phyloP scores from a whole-genome alignment of 2,888 invertebrate genomes.

The Netelia virgata region DNA sequence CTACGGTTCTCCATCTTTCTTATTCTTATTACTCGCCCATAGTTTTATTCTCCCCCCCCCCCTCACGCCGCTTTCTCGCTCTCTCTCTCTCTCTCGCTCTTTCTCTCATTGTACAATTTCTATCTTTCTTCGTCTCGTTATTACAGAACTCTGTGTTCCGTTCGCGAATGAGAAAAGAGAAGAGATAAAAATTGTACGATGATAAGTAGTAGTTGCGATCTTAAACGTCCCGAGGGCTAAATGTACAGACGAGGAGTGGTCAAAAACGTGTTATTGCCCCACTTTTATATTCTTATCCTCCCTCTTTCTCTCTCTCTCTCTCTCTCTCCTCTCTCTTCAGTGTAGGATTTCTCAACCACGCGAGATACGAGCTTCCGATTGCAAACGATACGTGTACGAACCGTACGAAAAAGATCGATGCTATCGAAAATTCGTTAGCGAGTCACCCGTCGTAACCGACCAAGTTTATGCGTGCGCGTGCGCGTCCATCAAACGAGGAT shows the following conservation, averaged over 20 bases:
- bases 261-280: conserved; percentile 29
- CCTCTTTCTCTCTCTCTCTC: conserved; percentile 12
- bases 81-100: conserved; percentile 5
- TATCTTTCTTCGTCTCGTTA: conserved; percentile 50
- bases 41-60: conserved; percentile 5
- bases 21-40: conserved; percentile 16
- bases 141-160: conserved; percentile 3
- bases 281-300: conserved; percentile 32
- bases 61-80: background rate
- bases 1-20: conserved; percentile 48
- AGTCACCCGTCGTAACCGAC: conserved; percentile 24
- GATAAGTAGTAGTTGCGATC: conserved; percentile 45
- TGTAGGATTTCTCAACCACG: conserved; percentile 31
- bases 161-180: background rate
- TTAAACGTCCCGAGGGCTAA: conserved; percentile 27
- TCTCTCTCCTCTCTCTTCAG: conserved; percentile 1
- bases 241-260: conserved; percentile 24
- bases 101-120: background rate
- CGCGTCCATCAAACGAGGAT: background rate
- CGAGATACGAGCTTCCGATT: conserved; percentile 56
- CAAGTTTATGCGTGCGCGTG: conserved; percentile 1
- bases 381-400: conserved; percentile 27
- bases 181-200: conserved; percentile 16
- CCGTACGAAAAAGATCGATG: conserved; percentile 32
- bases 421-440: conserved; percentile 29